Evolutionary conservation across 2,888 invertebrate species (phyloP).

Genomic region (Campopleginae sp.): DNA sequence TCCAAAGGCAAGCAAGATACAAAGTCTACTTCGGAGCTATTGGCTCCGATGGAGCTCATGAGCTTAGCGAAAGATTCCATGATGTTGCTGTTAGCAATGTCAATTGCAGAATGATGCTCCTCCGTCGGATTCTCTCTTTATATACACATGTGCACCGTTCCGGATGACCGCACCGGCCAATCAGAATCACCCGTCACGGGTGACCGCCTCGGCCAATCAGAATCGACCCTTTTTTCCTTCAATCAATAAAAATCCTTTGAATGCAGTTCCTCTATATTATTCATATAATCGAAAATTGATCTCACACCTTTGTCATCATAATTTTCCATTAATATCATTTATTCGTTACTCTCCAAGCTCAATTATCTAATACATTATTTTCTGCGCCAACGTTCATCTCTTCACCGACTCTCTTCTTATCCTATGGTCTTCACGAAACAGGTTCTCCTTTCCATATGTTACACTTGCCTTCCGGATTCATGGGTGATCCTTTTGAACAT

Average conservation of each 20-base stretch:
- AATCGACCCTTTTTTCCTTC: not conserved
- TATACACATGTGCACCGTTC: constrained; percentile 21
- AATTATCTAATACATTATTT: not conserved
- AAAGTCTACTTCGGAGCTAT: constrained; percentile 27
- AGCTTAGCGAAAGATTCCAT: constrained; percentile 48
- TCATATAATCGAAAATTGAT: no score
- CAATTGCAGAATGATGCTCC: constrained; percentile 52
- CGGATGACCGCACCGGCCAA: constrained; percentile 30
- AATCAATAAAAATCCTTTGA: no score
- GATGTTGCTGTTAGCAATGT: constrained; percentile 21
- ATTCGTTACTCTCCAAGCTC: not conserved
- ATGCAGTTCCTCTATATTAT: no score
- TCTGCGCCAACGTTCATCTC: not conserved
- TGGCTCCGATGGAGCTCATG: constrained; percentile 41
- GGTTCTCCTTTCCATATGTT: constrained; percentile 54
- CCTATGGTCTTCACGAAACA: not conserved
- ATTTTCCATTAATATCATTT: no score
- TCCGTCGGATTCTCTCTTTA: constrained; percentile 8
- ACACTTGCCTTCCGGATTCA: constrained; percentile 61
- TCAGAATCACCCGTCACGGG: constrained; percentile 11
- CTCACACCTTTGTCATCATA: no score
- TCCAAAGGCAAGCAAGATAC: constrained; percentile 34
- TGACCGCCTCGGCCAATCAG: constrained; percentile 3
- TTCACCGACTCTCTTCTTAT: not conserved
- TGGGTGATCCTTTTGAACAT: constrained; percentile 56